phyloP scores from a whole-genome alignment of 2,888 invertebrate species.

The Conchocele bisecta region DNA sequence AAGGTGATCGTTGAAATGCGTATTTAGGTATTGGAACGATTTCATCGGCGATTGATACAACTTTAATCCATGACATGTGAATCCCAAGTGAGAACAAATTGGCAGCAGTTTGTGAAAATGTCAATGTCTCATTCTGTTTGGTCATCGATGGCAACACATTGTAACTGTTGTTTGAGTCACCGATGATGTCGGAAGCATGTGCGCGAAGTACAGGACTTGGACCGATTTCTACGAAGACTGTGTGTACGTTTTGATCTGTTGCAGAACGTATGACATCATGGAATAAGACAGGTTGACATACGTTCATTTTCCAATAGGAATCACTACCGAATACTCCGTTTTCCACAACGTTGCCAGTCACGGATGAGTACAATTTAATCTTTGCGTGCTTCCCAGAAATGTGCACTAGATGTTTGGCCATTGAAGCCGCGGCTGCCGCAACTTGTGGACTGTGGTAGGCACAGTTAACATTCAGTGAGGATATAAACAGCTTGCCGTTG shows the following conservation, averaged over 20 bases:
- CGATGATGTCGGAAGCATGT: slow-evolving; percentile 19
- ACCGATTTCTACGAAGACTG: slow-evolving; percentile 51
- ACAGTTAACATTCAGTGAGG: slow-evolving; percentile 39
- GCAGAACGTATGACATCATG: slow-evolving; percentile 41
- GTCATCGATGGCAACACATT: slow-evolving; percentile 17
- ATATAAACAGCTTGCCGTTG: too few relatives aligned
- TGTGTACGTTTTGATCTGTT: slow-evolving; percentile 24
- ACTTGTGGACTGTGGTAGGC: slow-evolving; percentile 62
- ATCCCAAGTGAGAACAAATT: slow-evolving; percentile 1
- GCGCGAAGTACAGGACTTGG: slow-evolving; percentile 39
- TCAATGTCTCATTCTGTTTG: background rate
- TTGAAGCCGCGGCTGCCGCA: slow-evolving; percentile 21
- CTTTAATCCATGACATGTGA: background rate
- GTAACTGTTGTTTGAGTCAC: background rate
- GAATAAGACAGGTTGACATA: slow-evolving; percentile 58
- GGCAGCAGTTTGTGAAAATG: slow-evolving; percentile 1
- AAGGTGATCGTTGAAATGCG: background rate
- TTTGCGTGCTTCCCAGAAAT: slow-evolving; percentile 20
- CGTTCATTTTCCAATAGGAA: slow-evolving; percentile 63
- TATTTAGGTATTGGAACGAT: slow-evolving; percentile 6
- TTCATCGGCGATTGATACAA: background rate
- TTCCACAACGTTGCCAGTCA: slow-evolving; percentile 38
- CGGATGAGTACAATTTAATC: slow-evolving; percentile 54
- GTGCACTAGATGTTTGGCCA: slow-evolving; percentile 24
- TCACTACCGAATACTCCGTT: slow-evolving; percentile 21